Conservation (phyloP, 1,140 invertebrate species). For the Papilio glaucus region DNA sequence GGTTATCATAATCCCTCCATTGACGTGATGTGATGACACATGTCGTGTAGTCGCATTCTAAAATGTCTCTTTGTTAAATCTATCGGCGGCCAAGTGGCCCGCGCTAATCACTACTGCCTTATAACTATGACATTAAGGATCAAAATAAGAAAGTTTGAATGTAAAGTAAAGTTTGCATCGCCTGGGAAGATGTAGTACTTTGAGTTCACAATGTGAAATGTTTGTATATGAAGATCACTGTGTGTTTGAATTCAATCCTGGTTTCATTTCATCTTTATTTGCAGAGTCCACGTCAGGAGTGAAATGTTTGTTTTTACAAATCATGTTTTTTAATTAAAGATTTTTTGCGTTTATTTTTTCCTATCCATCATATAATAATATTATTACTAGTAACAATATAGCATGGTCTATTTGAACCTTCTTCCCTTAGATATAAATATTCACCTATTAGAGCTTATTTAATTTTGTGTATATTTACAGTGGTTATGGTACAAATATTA, state of each 20-base stretch:
- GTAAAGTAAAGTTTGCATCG: slow-evolving; percentile 47
- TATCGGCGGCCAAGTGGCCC: slow-evolving; percentile 32
- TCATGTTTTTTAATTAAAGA: slow-evolving; percentile 24
- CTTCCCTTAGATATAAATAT: too few species aligned
- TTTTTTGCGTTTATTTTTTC: background rate
- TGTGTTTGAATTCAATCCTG: slow-evolving; percentile 60
- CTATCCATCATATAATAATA: background rate
- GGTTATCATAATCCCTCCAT: slow-evolving; percentile 83
- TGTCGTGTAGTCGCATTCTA: slow-evolving; percentile 79
- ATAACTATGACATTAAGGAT: slow-evolving; percentile 49
- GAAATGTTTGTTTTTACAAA: slow-evolving; percentile 48
- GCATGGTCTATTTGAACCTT: background rate
- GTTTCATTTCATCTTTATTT: slow-evolving; percentile 62
- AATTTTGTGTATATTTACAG: too few species aligned
- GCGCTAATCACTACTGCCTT: slow-evolving; percentile 45
- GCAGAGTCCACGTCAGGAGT: slow-evolving; percentile 56
- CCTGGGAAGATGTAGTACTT: slow-evolving; percentile 70
- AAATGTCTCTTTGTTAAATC: slow-evolving; percentile 74
- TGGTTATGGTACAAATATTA: too few species aligned
- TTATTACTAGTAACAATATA: background rate
- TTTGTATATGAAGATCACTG: slow-evolving; percentile 70
- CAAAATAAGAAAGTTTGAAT: slow-evolving; percentile 41
- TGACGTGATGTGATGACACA: slow-evolving; percentile 83
- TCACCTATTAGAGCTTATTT: too few species aligned
- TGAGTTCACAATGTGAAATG: slow-evolving; percentile 74